Evolutionary conservation across 2,113 vertebrate species (phyloP).

Genomic region (Solea senegalensis): DNA sequence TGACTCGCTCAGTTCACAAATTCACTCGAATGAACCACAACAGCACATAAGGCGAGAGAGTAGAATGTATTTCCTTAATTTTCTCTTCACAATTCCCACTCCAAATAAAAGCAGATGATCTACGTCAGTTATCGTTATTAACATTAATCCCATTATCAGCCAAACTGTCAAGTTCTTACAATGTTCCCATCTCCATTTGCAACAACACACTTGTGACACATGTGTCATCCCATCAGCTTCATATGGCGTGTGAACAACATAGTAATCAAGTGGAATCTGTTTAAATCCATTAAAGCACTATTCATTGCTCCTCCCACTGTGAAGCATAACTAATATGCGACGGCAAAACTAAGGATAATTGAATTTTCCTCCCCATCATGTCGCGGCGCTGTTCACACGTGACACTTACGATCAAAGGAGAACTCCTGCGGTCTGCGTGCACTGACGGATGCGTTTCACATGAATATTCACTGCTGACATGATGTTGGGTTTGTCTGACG

Average conservation of each 20-base stretch:
- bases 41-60: background rate
- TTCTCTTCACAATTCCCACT: background rate
- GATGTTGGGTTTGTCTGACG: conserved; percentile 14
- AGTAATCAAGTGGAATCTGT: conserved; percentile 24
- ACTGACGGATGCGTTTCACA: conserved; percentile 59
- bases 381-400: conserved; percentile 42
- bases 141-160: no score
- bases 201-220: no score
- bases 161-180: no score
- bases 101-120: background rate
- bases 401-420: conserved; percentile 59
- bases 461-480: conserved; percentile 8
- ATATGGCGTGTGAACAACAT: conserved; percentile 26
- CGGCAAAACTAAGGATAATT: conserved; percentile 66
- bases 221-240: background rate
- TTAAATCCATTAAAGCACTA: conserved; percentile 46
- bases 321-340: conserved; percentile 59
- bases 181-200: no score
- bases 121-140: background rate
- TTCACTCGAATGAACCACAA: background rate
- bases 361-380: conserved; percentile 63
- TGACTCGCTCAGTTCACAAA: background rate
- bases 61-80: background rate
- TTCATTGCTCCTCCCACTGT: conserved; percentile 37
- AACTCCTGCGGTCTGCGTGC: conserved; percentile 39